phyloP scores from a whole-genome alignment of 2,888 invertebrate species.

The Drosophila testacea region DNA sequence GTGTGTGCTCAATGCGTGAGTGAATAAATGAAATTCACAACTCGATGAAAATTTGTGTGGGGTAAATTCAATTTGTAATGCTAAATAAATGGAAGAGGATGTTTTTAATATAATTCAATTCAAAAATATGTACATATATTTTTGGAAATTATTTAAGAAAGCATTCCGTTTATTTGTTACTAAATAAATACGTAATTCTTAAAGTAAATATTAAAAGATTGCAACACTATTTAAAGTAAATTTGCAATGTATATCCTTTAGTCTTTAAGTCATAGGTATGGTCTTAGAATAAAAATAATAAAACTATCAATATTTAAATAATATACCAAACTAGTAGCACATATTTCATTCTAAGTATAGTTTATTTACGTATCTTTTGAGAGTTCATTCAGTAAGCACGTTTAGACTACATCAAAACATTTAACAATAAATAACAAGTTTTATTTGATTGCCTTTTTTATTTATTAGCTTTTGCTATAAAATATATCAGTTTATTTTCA shows the following conservation, averaged over 20 bases:
- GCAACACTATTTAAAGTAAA: neutral
- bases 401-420: conserved; percentile 3
- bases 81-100: neutral
- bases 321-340: no score
- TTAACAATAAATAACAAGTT: conserved; percentile 2
- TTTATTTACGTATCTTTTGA: no score
- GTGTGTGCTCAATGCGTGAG: neutral
- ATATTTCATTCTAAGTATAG: no score
- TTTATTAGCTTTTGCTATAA: conserved; percentile 3
- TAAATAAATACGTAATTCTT: neutral
- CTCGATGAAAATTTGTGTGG: conserved; percentile 1
- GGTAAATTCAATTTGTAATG: neutral
- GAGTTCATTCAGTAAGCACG: no score
- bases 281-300: neutral
- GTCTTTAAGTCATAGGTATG: neutral
- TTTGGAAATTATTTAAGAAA: neutral
- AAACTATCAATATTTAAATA: neutral
- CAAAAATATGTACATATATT: neutral
- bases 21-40: conserved; percentile 12
- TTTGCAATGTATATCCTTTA: neutral
- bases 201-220: neutral
- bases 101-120: neutral
- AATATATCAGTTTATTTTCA: conserved; percentile 10
- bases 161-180: neutral
- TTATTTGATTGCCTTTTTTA: conserved; percentile 1